Evolutionary conservation across 2,797 vertebrate genomes (phyloP).

Genomic region (Neopelma chrysocephalum): DNA sequence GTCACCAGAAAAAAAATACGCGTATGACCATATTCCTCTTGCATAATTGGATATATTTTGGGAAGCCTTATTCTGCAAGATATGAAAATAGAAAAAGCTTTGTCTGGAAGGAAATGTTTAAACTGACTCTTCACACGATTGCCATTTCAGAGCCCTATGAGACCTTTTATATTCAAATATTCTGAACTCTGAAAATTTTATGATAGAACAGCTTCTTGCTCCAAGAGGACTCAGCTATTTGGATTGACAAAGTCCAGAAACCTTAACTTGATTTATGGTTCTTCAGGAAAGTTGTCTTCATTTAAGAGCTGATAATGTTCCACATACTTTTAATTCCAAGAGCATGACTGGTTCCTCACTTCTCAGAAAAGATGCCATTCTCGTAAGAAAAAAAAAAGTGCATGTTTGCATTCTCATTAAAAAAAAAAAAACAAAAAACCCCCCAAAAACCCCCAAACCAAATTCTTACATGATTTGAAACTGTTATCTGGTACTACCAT

Average conservation of each 20-base stretch:
- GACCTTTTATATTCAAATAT: not conserved
- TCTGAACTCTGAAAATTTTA: not conserved
- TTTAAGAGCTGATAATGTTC: not conserved
- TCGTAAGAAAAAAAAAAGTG: not conserved
- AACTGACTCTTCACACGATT: not conserved
- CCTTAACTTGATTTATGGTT: not conserved
- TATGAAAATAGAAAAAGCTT: not conserved
- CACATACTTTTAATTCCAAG: not conserved
- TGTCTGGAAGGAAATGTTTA: not conserved
- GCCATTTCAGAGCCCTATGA: not conserved
- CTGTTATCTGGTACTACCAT: not conserved
- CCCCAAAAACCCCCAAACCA: too few species aligned
- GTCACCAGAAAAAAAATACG: not conserved
- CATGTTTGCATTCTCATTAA: not conserved
- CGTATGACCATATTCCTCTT: not conserved
- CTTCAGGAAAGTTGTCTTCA: not conserved
- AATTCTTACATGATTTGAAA: not conserved
- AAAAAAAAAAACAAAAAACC: not conserved
- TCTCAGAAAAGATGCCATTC: not conserved
- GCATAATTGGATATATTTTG: not conserved
- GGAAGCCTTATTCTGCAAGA: not conserved
- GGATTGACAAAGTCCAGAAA: not conserved
- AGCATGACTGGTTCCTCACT: not conserved
- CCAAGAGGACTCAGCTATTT: not conserved
- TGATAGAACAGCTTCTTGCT: not conserved